A percentile compares a stretch with the other conserved stretches of the same genome.
Conservation (phyloP, 2,797 vertebrate species). For the Tympanoctomys barrerae region DNA sequence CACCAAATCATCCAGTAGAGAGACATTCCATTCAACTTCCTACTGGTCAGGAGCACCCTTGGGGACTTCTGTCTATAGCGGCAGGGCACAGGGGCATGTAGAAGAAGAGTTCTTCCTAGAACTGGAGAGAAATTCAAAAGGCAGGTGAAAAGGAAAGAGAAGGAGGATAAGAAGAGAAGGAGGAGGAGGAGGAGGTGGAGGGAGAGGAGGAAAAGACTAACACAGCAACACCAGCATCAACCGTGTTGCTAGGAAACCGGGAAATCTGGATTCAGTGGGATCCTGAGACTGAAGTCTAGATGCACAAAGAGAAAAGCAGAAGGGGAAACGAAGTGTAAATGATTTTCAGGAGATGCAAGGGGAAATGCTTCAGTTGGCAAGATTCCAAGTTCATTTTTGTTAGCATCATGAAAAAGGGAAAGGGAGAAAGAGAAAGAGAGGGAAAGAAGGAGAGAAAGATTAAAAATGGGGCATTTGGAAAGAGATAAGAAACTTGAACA, state of each 20-base stretch:
- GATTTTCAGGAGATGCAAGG: background rate
- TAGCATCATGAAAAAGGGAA: background rate
- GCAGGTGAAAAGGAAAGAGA: background rate
- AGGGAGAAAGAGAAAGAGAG: no score
- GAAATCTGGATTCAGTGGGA: background rate
- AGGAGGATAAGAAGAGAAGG: background rate
- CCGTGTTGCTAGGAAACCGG: constrained; percentile 57
- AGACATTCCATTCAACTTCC: background rate
- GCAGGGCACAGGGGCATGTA: background rate
- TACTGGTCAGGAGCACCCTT: background rate
- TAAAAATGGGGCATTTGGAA: background rate
- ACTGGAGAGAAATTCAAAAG: background rate
- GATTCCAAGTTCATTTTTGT: background rate
- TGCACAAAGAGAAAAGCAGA: background rate
- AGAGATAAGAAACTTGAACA: background rate
- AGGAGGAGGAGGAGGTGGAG: background rate
- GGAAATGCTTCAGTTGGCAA: background rate
- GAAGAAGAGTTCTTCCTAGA: background rate
- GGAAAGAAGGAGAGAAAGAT: no score
- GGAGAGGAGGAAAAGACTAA: background rate
- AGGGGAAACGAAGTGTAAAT: background rate
- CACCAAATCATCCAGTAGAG: background rate
- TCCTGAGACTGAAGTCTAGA: background rate
- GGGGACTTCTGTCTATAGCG: background rate
- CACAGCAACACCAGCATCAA: constrained; percentile 5